A percentile compares a stretch with the other conserved stretches of the same genome.
Conservation (phyloP, 2,113 vertebrate genomes). For the Bolborhynchus lineola region DNA sequence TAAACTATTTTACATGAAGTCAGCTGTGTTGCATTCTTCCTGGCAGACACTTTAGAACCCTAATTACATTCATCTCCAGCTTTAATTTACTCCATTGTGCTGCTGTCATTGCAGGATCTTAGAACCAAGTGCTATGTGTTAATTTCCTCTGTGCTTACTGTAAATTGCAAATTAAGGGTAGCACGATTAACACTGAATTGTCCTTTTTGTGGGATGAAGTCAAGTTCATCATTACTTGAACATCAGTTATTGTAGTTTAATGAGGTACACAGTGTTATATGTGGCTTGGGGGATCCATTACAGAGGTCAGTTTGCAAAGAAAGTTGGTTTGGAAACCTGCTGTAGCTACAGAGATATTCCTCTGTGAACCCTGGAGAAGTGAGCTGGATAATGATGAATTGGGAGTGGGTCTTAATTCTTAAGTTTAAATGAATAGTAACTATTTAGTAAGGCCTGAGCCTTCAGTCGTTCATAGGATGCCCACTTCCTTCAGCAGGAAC, state of each 20-base stretch:
- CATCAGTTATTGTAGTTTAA: constrained; percentile 1
- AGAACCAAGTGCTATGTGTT: background rate
- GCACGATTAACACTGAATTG: background rate
- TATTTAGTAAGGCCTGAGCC: background rate
- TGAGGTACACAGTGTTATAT: background rate
- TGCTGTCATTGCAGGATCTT: constrained; percentile 19
- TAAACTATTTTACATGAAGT: constrained; percentile 2
- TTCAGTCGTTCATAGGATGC: background rate
- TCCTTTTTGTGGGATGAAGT: background rate
- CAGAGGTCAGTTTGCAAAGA: background rate
- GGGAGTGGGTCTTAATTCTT: background rate
- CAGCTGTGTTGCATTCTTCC: background rate
- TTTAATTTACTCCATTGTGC: background rate
- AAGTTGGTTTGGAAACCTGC: background rate
- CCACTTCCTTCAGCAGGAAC: background rate
- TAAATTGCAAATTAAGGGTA: background rate
- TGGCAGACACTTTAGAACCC: constrained; percentile 5
- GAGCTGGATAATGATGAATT: background rate
- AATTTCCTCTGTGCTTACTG: background rate
- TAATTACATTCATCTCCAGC: background rate
- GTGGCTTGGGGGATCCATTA: background rate
- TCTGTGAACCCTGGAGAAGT: background rate
- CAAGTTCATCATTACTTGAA: background rate
- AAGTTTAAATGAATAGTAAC: background rate
- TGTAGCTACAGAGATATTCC: background rate